Evolutionary conservation across 2,888 invertebrate species (phyloP).

Genomic region (Euphydryas editha): DNA sequence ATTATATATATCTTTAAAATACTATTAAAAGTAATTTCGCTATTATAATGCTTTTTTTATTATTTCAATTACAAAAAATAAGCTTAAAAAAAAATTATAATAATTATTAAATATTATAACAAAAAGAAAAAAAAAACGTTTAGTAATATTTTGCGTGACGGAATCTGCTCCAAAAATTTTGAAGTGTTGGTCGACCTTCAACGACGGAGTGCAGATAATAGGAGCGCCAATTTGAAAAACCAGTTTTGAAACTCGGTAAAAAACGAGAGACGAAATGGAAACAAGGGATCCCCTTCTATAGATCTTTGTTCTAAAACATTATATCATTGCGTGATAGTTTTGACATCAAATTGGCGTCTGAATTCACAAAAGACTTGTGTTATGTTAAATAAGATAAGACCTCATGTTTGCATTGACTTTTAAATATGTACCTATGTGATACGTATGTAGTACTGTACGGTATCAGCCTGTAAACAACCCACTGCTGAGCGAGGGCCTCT

Average conservation of each 20-base stretch:
- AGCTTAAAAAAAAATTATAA: background rate
- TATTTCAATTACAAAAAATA: background rate
- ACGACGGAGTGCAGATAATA: slow-evolving; percentile 76
- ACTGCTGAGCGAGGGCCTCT: too few species aligned
- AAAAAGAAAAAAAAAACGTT: slow-evolving; percentile 50
- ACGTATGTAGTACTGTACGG: too few species aligned
- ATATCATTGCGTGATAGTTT: slow-evolving; percentile 8
- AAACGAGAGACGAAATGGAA: slow-evolving; percentile 65
- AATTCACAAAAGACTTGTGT: background rate
- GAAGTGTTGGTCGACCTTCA: slow-evolving; percentile 77
- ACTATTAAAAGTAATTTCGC: background rate
- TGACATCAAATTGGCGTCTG: background rate
- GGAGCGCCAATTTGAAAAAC: slow-evolving; percentile 79
- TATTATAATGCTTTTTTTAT: background rate
- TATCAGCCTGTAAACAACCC: too few species aligned
- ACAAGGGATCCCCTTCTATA: slow-evolving; percentile 66
- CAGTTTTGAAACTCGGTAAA: slow-evolving; percentile 71
- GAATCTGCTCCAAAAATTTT: slow-evolving; percentile 75
- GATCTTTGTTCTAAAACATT: slow-evolving; percentile 46
- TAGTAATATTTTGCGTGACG: slow-evolving; percentile 79
- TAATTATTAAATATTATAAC: background rate
- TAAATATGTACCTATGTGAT: too few species aligned
- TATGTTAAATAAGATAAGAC: background rate
- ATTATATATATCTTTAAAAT: background rate
- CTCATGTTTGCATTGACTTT: too few species aligned